phyloP scores from a whole-genome alignment of 2,113 vertebrate genomes.

The Protomyctophum bolini region DNA sequence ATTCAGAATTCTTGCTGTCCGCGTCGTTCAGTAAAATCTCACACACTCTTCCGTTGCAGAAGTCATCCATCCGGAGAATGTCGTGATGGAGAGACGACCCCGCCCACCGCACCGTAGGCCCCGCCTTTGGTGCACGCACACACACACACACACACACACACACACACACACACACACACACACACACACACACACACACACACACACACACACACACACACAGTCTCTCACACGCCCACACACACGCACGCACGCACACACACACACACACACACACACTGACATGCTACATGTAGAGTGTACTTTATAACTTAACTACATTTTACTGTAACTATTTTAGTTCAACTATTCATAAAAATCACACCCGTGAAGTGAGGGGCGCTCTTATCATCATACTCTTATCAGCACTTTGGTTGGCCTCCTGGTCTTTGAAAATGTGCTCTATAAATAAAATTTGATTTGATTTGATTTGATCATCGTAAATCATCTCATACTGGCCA shows the following conservation, averaged over 20 bases:
- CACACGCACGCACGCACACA: neutral
- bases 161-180: neutral
- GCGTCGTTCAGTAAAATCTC: conserved; percentile 6
- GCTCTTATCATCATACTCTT: too few relatives aligned
- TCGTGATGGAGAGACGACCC: conserved; percentile 20
- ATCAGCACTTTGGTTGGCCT: too few relatives aligned
- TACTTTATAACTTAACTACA: too few relatives aligned
- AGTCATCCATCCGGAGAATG: conserved; percentile 37
- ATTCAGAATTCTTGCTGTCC: neutral
- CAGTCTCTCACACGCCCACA: neutral
- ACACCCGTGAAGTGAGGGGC: too few relatives aligned
- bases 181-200: conserved; percentile 6
- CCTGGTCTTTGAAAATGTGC: too few relatives aligned
- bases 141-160: neutral
- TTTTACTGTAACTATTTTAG: too few relatives aligned
- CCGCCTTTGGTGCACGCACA: conserved; percentile 38
- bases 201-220: conserved; percentile 3
- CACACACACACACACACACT: neutral
- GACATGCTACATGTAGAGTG: too few relatives aligned
- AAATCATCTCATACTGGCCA: too few relatives aligned
- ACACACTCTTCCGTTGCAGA: conserved; percentile 33
- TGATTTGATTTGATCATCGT: too few relatives aligned
- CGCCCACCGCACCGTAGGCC: conserved; percentile 19
- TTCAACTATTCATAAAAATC: too few relatives aligned
- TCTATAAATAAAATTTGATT: too few relatives aligned